These are phyloP conservation scores for Knipowitschia caucasica DNA, from an alignment of 2,797 vertebrate genomes.

Conservation along the genomic window DNA sequence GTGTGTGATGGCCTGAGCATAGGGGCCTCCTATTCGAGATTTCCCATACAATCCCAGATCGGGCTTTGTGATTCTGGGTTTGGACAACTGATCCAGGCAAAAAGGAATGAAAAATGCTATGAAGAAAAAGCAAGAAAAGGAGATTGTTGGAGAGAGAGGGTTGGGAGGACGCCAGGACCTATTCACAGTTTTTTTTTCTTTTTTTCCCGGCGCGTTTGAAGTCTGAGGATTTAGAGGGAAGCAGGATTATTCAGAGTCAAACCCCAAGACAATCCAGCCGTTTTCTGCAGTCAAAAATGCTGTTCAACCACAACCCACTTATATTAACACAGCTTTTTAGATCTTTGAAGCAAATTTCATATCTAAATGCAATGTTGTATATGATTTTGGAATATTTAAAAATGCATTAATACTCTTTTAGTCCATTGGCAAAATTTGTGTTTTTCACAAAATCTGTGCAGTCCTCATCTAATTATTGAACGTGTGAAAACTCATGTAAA, in stretches of 20 bases:
- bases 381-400: no score
- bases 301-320: conserved; percentile 14
- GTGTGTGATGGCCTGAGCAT: conserved; percentile 20
- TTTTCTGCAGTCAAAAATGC: conserved; percentile 50
- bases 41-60: conserved; percentile 61
- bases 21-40: conserved; percentile 59
- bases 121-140: conserved; percentile 58
- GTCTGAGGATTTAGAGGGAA: conserved; percentile 71
- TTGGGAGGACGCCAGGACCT: conserved; percentile 69
- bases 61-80: conserved; percentile 64
- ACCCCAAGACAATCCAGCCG: conserved; percentile 58
- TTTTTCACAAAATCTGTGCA: no score
- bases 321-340: not conserved
- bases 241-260: conserved; percentile 72
- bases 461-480: no score
- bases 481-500: no score
- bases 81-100: conserved; percentile 71
- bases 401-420: no score
- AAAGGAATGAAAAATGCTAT: conserved; percentile 54
- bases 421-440: no score
- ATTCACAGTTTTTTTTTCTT: conserved; percentile 52
- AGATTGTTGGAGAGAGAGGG: conserved; percentile 58
- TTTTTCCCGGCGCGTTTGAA: conserved; percentile 64
- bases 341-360: not conserved
- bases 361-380: not conserved